A percentile compares a stretch with the other conserved stretches of the same genome.
phyloP scores from a whole-genome alignment of 2,797 vertebrate species.

The Coregonus suidteri region DNA sequence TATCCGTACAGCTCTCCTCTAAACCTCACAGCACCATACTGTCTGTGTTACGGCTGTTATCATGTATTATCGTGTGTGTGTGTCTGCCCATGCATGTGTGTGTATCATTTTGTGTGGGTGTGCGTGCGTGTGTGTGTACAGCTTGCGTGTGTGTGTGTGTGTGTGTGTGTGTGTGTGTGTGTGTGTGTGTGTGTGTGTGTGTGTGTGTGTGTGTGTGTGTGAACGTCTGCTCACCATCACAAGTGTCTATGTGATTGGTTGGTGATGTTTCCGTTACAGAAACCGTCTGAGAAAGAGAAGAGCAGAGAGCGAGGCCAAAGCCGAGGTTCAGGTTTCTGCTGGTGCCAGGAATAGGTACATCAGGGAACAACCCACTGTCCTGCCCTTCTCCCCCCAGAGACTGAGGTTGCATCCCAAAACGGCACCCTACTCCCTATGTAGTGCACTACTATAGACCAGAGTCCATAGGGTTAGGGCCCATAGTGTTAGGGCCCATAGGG shows the following conservation, averaged over 20 bases:
- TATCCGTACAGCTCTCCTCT: neutral
- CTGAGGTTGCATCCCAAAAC: slow-evolving; percentile 58
- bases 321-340: slow-evolving; percentile 69
- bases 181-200: too few relatives aligned
- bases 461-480: too few relatives aligned
- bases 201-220: too few relatives aligned
- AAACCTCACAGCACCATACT: neutral
- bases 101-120: too few relatives aligned
- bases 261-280: slow-evolving; percentile 74
- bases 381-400: slow-evolving; percentile 25
- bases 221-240: neutral
- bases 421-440: slow-evolving; percentile 1
- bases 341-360: slow-evolving; percentile 81
- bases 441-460: too few relatives aligned
- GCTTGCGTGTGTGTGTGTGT: too few relatives aligned
- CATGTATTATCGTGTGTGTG: neutral
- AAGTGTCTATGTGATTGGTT: slow-evolving; percentile 57
- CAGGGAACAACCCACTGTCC: slow-evolving; percentile 58
- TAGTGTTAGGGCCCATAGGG: too few relatives aligned
- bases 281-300: slow-evolving; percentile 74
- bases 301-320: slow-evolving; percentile 65
- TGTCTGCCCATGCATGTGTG: neutral
- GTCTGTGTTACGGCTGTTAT: slow-evolving; percentile 1
- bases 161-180: too few relatives aligned
- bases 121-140: too few relatives aligned